Base-by-base conservation (phyloP, 2,113 vertebrate genomes). In the Ophiodon elongatus region DNA sequence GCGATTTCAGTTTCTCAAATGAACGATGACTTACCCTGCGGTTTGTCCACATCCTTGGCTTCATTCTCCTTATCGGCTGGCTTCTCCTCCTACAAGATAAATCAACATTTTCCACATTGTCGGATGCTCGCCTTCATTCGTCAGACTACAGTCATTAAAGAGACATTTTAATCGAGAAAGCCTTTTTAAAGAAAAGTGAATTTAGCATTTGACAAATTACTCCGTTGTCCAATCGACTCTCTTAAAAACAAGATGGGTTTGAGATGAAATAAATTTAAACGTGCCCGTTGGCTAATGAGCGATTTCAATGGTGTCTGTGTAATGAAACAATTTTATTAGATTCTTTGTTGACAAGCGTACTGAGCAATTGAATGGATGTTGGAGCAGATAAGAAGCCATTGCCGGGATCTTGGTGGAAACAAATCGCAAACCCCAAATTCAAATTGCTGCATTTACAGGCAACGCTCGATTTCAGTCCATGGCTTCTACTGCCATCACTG, bases 81-180 rank as follows among this genome's bases (percentile, higher is more conserved):
- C 67, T 92, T 94, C 79, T 94, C 88, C 63, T 91, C 92, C 94
- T 93, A 37, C 59, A 85, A 0, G 35, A 89, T 78, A 91, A 79
- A 82, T 60, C 50, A 84, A 73, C 70, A 84, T 86, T 77, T 76
- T 59, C 23, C 67, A 67, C 82, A 85, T 59, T 85, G 27, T 87
- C 37, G 87, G 45, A 87, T 6, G 7, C 45, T 77, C 11, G 2
- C 43, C 73, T 59, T 59, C 73, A 86, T 84, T 75, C 66, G 54
- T 77, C 65, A 85, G 71, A 60, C 23, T 10, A 10, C 3, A 5
- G 35, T 10, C 75, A 85, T 72, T 84, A 76, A 29, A 73, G 41
- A 62, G 41, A 80, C 60, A 23, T 75, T 87, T 91, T 79, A 54
- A 82, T 84, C 84, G 45, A 60, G 23, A 64, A 29, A 47, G 0